Percentiles rank a stretch among this genome's conserved stretches.
These are phyloP conservation scores for Diaperis boleti DNA, from an alignment of 2,888 invertebrate species.

Conservation along the genomic window DNA sequence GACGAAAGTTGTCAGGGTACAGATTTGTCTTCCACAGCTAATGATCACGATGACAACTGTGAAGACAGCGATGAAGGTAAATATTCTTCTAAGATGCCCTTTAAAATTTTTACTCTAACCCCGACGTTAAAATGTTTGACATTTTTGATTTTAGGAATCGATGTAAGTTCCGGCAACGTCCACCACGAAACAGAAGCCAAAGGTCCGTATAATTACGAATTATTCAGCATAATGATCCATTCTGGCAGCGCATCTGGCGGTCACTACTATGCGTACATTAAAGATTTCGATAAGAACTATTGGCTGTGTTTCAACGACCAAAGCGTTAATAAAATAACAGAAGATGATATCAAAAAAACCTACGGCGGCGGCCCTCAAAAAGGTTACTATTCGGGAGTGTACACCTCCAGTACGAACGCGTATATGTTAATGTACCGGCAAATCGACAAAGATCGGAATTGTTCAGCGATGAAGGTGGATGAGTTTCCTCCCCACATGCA, in stretches of 20 bases:
- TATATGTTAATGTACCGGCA: slow-evolving; percentile 93
- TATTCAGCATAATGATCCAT: slow-evolving; percentile 93
- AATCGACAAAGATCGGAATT: slow-evolving; percentile 74
- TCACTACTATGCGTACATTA: slow-evolving; percentile 93
- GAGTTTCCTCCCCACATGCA: slow-evolving; percentile 82
- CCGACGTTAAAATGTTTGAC: too few relatives aligned
- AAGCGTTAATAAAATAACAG: slow-evolving; percentile 81
- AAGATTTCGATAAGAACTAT: slow-evolving; percentile 78
- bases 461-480: slow-evolving; percentile 73
- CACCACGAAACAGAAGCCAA: slow-evolving; percentile 69
- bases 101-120: too few relatives aligned
- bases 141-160: slow-evolving; percentile 68
- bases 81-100: too few relatives aligned
- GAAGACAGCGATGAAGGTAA: slow-evolving; percentile 75
- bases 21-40: slow-evolving; percentile 63
- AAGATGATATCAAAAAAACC: slow-evolving; percentile 84
- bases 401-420: slow-evolving; percentile 86
- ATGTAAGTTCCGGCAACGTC: slow-evolving; percentile 70
- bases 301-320: slow-evolving; percentile 95
- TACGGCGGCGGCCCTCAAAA: slow-evolving; percentile 80
- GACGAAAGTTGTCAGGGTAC: slow-evolving; percentile 71
- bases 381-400: slow-evolving; percentile 79
- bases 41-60: slow-evolving; percentile 63
- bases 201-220: slow-evolving; percentile 84
- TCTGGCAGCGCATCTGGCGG: slow-evolving; percentile 91